phyloP scores from a whole-genome alignment of 1,140 invertebrate genomes.

The Bathynomus jamesi region DNA sequence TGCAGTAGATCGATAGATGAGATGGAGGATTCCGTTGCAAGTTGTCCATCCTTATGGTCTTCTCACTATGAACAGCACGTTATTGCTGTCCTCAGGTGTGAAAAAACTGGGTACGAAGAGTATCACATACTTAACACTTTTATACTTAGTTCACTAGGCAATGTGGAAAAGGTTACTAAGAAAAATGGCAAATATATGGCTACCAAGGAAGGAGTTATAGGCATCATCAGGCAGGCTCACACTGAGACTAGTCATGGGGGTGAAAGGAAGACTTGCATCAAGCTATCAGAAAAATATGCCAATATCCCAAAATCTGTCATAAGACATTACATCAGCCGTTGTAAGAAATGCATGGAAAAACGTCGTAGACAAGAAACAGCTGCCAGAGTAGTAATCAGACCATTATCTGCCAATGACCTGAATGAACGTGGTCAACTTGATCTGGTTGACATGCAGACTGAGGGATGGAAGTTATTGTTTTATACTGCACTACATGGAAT shows the following conservation, averaged over 20 bases:
- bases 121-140: background rate
- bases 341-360: background rate
- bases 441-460: background rate
- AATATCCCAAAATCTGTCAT: background rate
- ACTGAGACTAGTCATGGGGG: background rate
- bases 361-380: background rate
- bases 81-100: background rate
- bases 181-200: background rate
- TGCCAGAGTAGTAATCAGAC: background rate
- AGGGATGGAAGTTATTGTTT: background rate
- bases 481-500: background rate
- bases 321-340: background rate
- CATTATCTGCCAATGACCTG: background rate
- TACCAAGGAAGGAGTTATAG: background rate
- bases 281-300: background rate
- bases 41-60: background rate
- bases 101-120: background rate
- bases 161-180: background rate
- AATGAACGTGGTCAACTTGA: background rate
- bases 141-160: background rate
- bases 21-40: background rate
- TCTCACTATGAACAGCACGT: background rate
- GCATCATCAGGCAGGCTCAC: background rate
- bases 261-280: background rate
- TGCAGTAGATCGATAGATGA: background rate